Base-by-base conservation (phyloP, 2,888 invertebrate genomes). In the Lasioglossum calceatum region DNA sequence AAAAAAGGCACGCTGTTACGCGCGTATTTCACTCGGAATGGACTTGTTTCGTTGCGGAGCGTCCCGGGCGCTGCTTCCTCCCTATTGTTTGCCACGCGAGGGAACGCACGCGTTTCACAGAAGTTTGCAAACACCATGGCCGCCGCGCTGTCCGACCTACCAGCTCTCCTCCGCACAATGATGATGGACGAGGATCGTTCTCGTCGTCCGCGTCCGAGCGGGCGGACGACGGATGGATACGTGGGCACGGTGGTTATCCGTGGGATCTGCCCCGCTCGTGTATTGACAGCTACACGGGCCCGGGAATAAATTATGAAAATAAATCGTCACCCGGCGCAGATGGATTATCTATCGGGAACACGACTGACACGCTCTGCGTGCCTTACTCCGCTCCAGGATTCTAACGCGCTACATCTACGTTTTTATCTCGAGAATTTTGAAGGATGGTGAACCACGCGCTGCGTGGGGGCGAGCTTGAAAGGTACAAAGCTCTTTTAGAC, bases 81-180 rank as follows among this genome's bases (percentile, higher is more conserved):
- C 64, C 84, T 54, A 91, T 91, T 91, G 91, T 92, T 85, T 74
- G 85, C 80, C 85, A 86, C 87, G 87, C 47, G 83, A 88, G 82
- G 77, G 81, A 72, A 76, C 78, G 71, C 42, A 32, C 71, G n/a
- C 79, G 50, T 81, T 88, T 82, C 83, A 73, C 84, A 85, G 77
- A 89, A 91, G 90, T 92, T 92, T 92, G 92, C 92, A 92, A 92
- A 92, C 92, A 92, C 72, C 81, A 47, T 78, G 64, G 39, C 58
- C 58, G 58, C 58, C 4, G 54, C 23, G 8, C 8, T 10, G 10
- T 1, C 54, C 23, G 2, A n/a, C 58, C 58, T n/a, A 54, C 54
- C 54, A 10, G 58, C 58, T n/a, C n/a, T 58, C 58, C 58, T n/a
- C 58, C 72, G 54, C 72, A 54, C 73, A 72, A 54, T 32, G 79